Conservation (phyloP, 2,113 vertebrate species). For the Neogale vison region DNA sequence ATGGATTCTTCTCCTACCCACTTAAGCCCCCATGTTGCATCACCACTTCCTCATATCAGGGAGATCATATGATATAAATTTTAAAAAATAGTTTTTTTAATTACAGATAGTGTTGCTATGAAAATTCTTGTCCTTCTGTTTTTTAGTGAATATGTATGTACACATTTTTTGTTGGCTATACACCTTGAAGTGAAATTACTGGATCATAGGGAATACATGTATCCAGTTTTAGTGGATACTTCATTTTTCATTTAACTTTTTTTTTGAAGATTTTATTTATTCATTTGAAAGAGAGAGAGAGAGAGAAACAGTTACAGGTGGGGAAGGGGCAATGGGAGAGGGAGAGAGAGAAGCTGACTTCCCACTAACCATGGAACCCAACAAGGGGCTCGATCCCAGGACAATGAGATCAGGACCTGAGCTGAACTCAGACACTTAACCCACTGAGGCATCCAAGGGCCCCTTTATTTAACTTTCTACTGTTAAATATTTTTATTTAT, state of each 20-base stretch:
- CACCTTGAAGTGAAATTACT: neutral
- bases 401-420: neutral
- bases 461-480: neutral
- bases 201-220: neutral
- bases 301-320: neutral
- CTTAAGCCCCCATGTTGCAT: no score
- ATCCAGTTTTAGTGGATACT: neutral
- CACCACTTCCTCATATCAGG: no score
- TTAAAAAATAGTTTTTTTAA: neutral
- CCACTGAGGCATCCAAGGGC: neutral
- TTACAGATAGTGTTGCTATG: neutral
- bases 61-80: no score
- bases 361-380: neutral
- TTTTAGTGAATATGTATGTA: neutral
- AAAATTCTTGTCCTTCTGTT: neutral
- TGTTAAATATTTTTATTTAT: slow-evolving; percentile 8
- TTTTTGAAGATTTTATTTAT: neutral
- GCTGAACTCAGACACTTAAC: neutral
- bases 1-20: no score
- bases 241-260: slow-evolving; percentile 4
- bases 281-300: neutral
- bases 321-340: neutral
- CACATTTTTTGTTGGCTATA: neutral
- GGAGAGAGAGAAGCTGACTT: no score
- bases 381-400: neutral